A percentile compares a stretch with the other conserved stretches of the same genome.
Evolutionary conservation across 2,113 vertebrate species (phyloP).

Genomic region (Tupaia chinensis): DNA sequence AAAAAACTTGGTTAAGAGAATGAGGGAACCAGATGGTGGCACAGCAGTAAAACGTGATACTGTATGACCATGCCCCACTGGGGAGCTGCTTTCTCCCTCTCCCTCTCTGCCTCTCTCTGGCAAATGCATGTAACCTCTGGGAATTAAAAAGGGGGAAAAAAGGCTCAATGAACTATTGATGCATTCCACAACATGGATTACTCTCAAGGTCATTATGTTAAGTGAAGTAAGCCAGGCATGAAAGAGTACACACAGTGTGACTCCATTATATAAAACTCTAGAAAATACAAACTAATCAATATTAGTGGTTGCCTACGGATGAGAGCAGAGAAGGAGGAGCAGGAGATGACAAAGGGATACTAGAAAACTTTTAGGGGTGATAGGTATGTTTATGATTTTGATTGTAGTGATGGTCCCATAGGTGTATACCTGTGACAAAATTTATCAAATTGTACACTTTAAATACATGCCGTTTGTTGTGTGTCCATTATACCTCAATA

Average conservation of each 20-base stretch:
- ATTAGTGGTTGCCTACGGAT: neutral
- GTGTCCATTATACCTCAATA: neutral
- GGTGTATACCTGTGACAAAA: neutral
- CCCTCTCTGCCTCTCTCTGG: too few relatives aligned
- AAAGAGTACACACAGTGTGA: neutral
- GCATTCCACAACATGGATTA: neutral
- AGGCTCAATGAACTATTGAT: neutral
- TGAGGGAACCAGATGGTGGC: too few relatives aligned
- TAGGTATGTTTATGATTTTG: neutral
- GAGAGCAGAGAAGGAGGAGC: neutral
- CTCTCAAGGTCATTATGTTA: neutral
- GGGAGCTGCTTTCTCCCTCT: too few relatives aligned
- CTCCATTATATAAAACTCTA: neutral
- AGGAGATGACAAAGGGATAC: too few relatives aligned
- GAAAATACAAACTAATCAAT: neutral
- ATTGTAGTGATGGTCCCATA: neutral
- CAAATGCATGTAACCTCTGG: too few relatives aligned
- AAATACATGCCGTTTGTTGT: neutral
- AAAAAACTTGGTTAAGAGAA: neutral
- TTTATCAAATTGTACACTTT: neutral
- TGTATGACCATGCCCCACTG: too few relatives aligned
- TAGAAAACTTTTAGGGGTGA: neutral
- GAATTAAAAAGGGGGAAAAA: neutral
- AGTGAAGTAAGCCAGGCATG: neutral
- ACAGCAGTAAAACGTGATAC: too few relatives aligned